Evolutionary conservation across 2,888 invertebrate species (phyloP), one percentile per base, ranked within the genome.

Genomic region (Zaprionus obscuricornis): DNA sequence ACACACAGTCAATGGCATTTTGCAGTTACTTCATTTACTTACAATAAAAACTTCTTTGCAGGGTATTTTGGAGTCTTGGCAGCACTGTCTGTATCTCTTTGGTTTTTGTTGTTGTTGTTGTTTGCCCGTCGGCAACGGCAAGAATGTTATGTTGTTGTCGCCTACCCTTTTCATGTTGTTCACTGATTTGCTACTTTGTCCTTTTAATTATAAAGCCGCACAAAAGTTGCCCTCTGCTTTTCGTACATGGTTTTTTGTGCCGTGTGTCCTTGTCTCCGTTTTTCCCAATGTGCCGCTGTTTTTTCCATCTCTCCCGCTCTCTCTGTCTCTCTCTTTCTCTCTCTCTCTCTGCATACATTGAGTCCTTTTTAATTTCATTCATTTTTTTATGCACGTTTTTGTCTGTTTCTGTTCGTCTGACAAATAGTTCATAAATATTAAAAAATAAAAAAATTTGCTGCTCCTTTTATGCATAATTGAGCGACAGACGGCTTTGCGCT

Each of bases 381-480:
- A 45, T 54, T 54, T 67, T 43, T 22, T 24, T 37, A n/a, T 17
- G 20, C 11, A 1, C 36, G 4, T 3, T 17, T 40, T 34, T 34
- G n/a, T n/a, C n/a, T n/a, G n/a, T 40, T 24, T 33, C 8, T 29
- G n/a, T 11, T 49, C 45, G 10, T 34, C 63, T 29, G 49, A 47
- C 78, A 82, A 82, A 82, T 74, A 85, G 78, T 85, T 82, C 79
- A 82, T 78, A 74, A 78, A 78, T 78, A 78, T 78, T 78, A 47
- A 69, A 69, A 60, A 62, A 56, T 20, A 33, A 27, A 62, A 56
- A 24, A 33, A 27, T 36, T 42, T 54, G 43, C 59, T 51, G 45
- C 20, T 37, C 31, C 42, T 55, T 72, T 60, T 47, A 51, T 72
- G 66, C 69, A 77, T 85, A 77, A 77, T 85, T 81, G 56, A 81